phyloP scores from a whole-genome alignment of 2,797 vertebrate genomes.

The Enteromius mattozi region DNA sequence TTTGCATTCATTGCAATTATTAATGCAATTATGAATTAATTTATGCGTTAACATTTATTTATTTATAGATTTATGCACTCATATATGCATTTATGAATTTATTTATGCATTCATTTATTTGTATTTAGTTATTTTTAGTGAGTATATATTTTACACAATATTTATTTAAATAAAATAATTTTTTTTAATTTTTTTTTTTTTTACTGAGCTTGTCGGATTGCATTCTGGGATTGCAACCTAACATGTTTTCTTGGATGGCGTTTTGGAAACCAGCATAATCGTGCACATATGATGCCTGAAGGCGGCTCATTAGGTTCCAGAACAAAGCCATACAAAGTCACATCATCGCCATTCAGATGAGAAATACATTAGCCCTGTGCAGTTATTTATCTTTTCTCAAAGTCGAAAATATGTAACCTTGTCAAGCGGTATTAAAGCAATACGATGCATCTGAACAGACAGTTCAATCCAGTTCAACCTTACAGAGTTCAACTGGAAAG shows the following conservation, averaged over 20 bases:
- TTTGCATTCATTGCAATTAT: neutral
- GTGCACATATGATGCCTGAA: neutral
- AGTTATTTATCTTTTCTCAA: neutral
- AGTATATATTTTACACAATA: neutral
- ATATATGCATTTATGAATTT: neutral
- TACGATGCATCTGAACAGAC: neutral
- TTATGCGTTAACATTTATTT: neutral
- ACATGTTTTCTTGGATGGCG: neutral
- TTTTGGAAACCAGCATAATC: neutral
- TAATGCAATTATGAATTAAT: neutral
- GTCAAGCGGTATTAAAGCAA: neutral
- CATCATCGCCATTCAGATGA: neutral
- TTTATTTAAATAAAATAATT: neutral
- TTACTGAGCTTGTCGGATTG: neutral
- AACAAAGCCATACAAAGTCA: neutral
- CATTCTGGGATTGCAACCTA: neutral
- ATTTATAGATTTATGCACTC: neutral
- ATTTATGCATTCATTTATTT: neutral
- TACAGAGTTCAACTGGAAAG: conserved; percentile 5
- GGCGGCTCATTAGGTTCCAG: neutral
- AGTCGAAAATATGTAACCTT: neutral
- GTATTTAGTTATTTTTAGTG: neutral
- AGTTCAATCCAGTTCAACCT: neutral
- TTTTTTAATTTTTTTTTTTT: too few relatives aligned
- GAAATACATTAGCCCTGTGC: neutral